Percentiles rank a stretch among this genome's conserved stretches.
Conservation (phyloP, 2,113 vertebrate species). For the Ceyx melanurus region DNA sequence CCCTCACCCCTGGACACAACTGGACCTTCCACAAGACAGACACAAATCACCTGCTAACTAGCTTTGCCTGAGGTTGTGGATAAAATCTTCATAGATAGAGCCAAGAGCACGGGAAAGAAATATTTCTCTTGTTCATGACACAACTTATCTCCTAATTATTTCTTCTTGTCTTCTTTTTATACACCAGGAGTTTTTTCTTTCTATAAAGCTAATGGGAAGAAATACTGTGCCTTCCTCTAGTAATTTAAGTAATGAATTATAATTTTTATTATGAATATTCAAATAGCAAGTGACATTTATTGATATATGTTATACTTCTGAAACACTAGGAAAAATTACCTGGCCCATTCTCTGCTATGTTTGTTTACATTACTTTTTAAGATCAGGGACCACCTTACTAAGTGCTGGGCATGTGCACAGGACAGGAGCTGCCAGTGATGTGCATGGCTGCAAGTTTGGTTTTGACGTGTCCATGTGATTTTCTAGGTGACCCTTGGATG, state of each 20-base stretch:
- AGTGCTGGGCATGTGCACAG: not conserved
- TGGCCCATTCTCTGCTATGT: not conserved
- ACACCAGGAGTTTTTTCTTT: not conserved
- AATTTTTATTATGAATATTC: not conserved
- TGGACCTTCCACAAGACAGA: not conserved
- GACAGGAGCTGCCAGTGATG: not conserved
- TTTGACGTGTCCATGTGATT: conserved; percentile 19
- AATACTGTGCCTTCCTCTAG: not conserved
- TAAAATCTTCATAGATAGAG: not conserved
- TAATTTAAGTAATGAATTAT: not conserved
- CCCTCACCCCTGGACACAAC: not conserved
- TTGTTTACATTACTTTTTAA: not conserved
- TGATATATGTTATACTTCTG: not conserved
- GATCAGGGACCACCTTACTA: not conserved
- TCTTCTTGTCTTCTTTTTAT: not conserved
- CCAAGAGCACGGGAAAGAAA: not conserved
- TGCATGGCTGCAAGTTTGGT: accelerated
- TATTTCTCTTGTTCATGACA: not conserved
- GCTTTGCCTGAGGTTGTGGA: not conserved
- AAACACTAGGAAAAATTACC: not conserved
- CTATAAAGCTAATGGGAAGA: not conserved
- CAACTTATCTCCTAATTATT: not conserved
- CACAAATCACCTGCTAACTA: not conserved
- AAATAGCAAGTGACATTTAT: not conserved
- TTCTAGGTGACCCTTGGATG: conserved; percentile 7